Evolutionary conservation across 2,797 vertebrate genomes (phyloP).

Genomic region (Gymnothorax javanicus): DNA sequence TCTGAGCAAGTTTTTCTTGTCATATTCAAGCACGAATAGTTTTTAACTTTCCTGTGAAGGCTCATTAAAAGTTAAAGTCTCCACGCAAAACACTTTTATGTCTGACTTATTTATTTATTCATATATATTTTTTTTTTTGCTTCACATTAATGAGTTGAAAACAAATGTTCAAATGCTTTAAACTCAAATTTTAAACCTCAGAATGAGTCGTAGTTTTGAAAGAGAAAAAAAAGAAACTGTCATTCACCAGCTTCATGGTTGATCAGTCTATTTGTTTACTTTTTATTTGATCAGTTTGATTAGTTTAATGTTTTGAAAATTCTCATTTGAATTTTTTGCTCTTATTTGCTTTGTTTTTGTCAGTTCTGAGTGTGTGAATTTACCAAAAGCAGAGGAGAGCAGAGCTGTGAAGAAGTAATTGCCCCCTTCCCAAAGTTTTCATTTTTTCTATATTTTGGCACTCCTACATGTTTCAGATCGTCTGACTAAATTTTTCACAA

Average conservation of each 20-base stretch:
- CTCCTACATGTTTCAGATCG: too few species aligned
- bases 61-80: conserved; percentile 15
- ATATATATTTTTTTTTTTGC: background rate
- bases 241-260: background rate
- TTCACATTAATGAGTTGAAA: conserved; percentile 8
- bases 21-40: background rate
- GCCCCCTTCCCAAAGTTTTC: too few species aligned
- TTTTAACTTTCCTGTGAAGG: background rate
- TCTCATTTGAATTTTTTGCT: background rate
- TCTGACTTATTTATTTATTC: too few species aligned
- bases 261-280: background rate
- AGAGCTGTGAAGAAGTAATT: too few species aligned
- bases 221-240: background rate
- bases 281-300: background rate
- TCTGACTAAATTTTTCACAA: too few species aligned
- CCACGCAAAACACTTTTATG: too few species aligned
- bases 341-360: background rate
- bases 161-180: conserved; percentile 1
- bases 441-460: too few species aligned
- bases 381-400: background rate
- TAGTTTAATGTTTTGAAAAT: background rate
- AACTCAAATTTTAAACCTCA: background rate
- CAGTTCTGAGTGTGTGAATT: background rate
- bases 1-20: background rate
- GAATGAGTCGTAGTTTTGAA: background rate